phyloP scores from a whole-genome alignment of 2,888 invertebrate genomes.

The Macrophya annulata region DNA sequence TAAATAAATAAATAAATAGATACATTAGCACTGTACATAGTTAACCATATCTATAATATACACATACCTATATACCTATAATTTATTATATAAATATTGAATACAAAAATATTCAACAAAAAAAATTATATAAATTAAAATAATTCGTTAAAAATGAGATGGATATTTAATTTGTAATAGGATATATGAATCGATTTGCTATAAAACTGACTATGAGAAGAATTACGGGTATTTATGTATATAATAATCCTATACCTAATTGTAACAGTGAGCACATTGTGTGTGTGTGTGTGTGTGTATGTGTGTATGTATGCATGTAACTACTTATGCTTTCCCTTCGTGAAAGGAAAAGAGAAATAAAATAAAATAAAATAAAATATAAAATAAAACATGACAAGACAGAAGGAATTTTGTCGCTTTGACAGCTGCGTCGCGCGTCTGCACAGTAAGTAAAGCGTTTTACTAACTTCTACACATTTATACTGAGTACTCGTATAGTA shows the following conservation, averaged over 20 bases:
- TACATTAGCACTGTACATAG: not conserved
- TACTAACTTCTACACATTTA: not conserved
- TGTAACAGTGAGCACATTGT: too few species aligned
- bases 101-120: not conserved
- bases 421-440: slow-evolving; percentile 33
- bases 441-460: not conserved
- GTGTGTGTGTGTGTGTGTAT: not conserved
- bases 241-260: too few species aligned
- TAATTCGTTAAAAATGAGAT: too few species aligned
- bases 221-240: too few species aligned
- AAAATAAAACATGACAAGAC: not conserved
- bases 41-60: too few species aligned
- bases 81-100: too few species aligned
- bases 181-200: too few species aligned
- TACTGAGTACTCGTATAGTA: not conserved
- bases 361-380: not conserved
- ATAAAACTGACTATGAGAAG: too few species aligned
- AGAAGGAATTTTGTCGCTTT: slow-evolving; percentile 43
- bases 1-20: not conserved
- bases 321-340: slow-evolving; percentile 34
- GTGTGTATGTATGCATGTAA: not conserved
- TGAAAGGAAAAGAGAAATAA: slow-evolving; percentile 36
- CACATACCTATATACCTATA: too few species aligned
- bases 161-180: too few species aligned
- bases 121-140: not conserved